These are phyloP conservation scores for Papilio demoleus DNA, from an alignment of 2,888 invertebrate species.

Conservation along the genomic window DNA sequence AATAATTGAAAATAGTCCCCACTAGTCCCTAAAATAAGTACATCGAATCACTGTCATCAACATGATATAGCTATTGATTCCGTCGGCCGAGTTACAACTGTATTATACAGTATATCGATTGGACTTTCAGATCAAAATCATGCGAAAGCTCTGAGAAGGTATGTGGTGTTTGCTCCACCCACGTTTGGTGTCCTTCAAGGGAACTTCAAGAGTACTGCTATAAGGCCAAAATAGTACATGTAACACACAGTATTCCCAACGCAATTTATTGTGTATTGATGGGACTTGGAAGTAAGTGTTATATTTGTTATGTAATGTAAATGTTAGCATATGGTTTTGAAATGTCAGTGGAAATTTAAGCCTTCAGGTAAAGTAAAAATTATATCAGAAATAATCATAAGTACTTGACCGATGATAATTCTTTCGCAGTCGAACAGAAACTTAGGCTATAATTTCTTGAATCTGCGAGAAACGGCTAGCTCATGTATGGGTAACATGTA, in stretches of 20 bases:
- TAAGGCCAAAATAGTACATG: neutral
- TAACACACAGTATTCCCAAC: slow-evolving; percentile 18
- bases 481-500: neutral
- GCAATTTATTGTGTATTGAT: slow-evolving; percentile 12
- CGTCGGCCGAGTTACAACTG: neutral
- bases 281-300: slow-evolving; percentile 30
- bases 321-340: too few species aligned
- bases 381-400: too few species aligned
- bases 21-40: too few species aligned
- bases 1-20: too few species aligned
- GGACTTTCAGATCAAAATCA: neutral
- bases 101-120: neutral
- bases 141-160: neutral
- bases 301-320: too few species aligned
- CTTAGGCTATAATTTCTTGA: too few species aligned
- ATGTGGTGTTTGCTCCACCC: slow-evolving; percentile 14
- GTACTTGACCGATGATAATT: too few species aligned
- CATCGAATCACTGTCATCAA: too few species aligned
- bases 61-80: neutral
- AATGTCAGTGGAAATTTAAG: too few species aligned
- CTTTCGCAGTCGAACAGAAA: too few species aligned
- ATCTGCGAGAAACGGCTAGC: too few species aligned
- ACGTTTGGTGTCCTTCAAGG: slow-evolving; percentile 23
- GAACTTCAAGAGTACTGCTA: slow-evolving; percentile 10
- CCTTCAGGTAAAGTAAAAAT: too few species aligned